Percentiles rank a stretch among this genome's conserved stretches.
These are phyloP conservation scores for Cephalopholis sonnerati DNA, from an alignment of 2,113 vertebrate genomes.

Conservation along the genomic window DNA sequence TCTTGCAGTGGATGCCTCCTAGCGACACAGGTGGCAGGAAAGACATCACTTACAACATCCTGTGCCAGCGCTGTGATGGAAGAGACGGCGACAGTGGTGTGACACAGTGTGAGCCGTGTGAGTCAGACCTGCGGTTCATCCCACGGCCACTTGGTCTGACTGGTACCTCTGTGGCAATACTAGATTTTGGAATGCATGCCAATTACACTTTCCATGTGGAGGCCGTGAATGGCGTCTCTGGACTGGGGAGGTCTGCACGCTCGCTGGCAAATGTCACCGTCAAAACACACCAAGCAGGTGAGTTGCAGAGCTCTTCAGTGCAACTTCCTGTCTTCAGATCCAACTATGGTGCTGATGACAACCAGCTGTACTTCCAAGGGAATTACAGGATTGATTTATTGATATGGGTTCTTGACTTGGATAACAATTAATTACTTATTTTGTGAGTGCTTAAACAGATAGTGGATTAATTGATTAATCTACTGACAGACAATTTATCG, in stretches of 20 bases:
- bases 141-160: slow-evolving; percentile 91
- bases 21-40: slow-evolving; percentile 93
- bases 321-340: slow-evolving; percentile 1
- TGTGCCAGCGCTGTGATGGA: slow-evolving; percentile 92
- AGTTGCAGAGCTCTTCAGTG: slow-evolving; percentile 73
- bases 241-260: slow-evolving; percentile 88
- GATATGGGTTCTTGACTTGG: not conserved
- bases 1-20: slow-evolving; percentile 96
- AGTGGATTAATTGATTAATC: not conserved
- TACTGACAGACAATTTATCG: not conserved
- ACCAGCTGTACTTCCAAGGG: not conserved
- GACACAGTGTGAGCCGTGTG: slow-evolving; percentile 91
- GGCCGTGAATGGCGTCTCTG: slow-evolving; percentile 94
- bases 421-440: not conserved
- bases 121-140: slow-evolving; percentile 92
- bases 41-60: slow-evolving; percentile 94
- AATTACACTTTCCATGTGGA: slow-evolving; percentile 98
- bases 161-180: slow-evolving; percentile 91
- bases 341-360: not conserved
- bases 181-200: slow-evolving; percentile 92
- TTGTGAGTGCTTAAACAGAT: not conserved
- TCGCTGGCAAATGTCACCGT: slow-evolving; percentile 92
- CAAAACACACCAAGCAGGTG: slow-evolving; percentile 94
- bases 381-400: not conserved
- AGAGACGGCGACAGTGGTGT: slow-evolving; percentile 26